phyloP scores from a whole-genome alignment of 2,888 invertebrate genomes.

The Drosophila anceps region DNA sequence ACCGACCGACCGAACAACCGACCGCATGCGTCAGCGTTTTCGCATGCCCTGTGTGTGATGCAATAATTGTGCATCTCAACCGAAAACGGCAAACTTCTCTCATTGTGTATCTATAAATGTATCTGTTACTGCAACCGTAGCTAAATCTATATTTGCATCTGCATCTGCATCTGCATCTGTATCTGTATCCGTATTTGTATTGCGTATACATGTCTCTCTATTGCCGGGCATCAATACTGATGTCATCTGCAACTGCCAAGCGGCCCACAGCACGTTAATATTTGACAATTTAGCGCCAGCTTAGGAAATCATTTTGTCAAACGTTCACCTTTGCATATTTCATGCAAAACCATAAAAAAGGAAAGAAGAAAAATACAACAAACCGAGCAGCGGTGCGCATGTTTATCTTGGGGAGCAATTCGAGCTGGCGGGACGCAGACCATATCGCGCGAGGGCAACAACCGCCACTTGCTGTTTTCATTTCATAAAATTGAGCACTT shows the following conservation, averaged over 20 bases:
- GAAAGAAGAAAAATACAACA: not conserved
- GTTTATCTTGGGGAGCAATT: not conserved
- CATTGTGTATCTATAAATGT: slow-evolving; percentile 23
- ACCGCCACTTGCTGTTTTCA: slow-evolving; percentile 67
- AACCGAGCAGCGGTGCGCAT: slow-evolving; percentile 24
- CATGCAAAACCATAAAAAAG: slow-evolving; percentile 52
- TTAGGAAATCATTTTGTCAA: slow-evolving; percentile 67
- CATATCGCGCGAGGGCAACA: slow-evolving; percentile 25
- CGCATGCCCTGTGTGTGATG: slow-evolving; percentile 61
- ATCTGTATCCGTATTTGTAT: not conserved
- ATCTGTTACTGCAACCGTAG: not conserved
- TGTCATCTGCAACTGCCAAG: slow-evolving; percentile 15
- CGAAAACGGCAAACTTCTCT: slow-evolving; percentile 4
- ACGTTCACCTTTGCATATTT: slow-evolving; percentile 66
- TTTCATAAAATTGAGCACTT: slow-evolving; percentile 79
- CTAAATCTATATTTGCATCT: slow-evolving; percentile 12
- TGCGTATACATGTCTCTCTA: slow-evolving; percentile 3
- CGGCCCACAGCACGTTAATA: slow-evolving; percentile 40
- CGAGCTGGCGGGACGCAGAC: not conserved
- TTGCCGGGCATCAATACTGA: slow-evolving; percentile 23
- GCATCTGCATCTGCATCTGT: slow-evolving; percentile 1
- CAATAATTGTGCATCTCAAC: slow-evolving; percentile 58
- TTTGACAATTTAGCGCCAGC: slow-evolving; percentile 67
- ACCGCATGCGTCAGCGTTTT: slow-evolving; percentile 73
- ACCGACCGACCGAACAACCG: not conserved